Conservation (phyloP, 92 coral and sea anemone genomes). For the Umimayanthus chanpuru region DNA sequence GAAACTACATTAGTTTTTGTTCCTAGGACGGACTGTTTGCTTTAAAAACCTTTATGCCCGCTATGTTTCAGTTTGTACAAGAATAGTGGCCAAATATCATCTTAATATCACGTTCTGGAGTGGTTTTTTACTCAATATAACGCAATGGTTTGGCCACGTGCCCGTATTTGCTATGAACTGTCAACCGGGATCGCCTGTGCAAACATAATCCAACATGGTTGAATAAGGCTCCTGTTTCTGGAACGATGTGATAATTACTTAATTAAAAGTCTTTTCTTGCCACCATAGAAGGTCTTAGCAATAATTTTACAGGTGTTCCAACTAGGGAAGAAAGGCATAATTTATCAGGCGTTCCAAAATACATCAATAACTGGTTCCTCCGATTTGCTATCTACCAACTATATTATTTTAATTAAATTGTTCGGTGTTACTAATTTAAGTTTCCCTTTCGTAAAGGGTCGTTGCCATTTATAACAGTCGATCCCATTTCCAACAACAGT, state of each 20-base stretch:
- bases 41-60: background rate
- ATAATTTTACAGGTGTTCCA: conserved; percentile 8
- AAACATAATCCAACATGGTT: background rate
- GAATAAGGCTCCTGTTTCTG: background rate
- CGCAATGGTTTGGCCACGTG: background rate
- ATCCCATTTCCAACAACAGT: too few species aligned
- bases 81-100: background rate
- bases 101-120: conserved; percentile 7
- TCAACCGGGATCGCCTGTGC: conserved; percentile 16
- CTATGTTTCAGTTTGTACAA: conserved; percentile 2
- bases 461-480: too few species aligned
- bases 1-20: conserved; percentile 3
- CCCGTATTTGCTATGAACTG: conserved; percentile 14
- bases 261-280: conserved; percentile 32
- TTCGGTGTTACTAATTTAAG: background rate
- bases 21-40: background rate
- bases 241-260: conserved; percentile 38
- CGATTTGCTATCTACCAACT: background rate
- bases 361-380: background rate
- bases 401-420: background rate
- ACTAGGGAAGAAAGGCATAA: background rate
- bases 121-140: background rate
- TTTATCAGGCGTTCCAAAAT: background rate
- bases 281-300: background rate
- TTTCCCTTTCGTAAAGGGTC: too few species aligned